Base-by-base conservation (phyloP, 2,888 invertebrate genomes). In the Podabrus alpinus region DNA sequence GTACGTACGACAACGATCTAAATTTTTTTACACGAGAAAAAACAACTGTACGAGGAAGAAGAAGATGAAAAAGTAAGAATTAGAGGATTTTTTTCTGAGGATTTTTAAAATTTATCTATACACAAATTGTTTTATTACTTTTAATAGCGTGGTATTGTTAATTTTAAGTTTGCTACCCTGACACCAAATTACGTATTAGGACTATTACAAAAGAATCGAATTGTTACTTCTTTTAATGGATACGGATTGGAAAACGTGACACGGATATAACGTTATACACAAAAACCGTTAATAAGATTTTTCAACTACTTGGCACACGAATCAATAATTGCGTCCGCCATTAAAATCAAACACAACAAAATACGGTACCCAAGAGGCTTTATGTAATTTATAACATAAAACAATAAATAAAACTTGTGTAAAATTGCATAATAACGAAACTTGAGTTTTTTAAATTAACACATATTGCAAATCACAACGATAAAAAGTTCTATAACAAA, bases 121-220 rank as follows among this genome's bases (percentile, higher is more conserved):
- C 45, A 45, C 45, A 45, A 45, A 45, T 45, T 45, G 45, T 45
- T 45, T 45, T 45, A 45, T 45, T 45, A 45, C n/a, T 45, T 45
- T 45, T 45, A 45, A 45, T 45, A 45, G 66, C 17, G 13, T 66
- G 45, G 19, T 66, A 66, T 81, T 83, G 83, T 83, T 84, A 83
- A 84, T 83, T 83, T 82, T 83, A 82, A 81, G 82, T 86, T 86
- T 86, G 89, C 91, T 91, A 94, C 94, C 94, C 94, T 94, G 94
- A 93, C 93, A 93, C 92, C 92, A 93, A 93, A 93, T 94, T 94
- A 94, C 94, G 94, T 94, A 94, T 94, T 92, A 93, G 92, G 92
- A 77, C 74, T 77, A 73, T 73, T 68, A 67, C 72, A 72, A 64
- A 61, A 61, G 21, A 19, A 64, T 19, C 19, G 17, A n/a, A n/a